Conservation (phyloP, 92 coral and sea anemone genomes). For the Plumapathes pennacea region DNA sequence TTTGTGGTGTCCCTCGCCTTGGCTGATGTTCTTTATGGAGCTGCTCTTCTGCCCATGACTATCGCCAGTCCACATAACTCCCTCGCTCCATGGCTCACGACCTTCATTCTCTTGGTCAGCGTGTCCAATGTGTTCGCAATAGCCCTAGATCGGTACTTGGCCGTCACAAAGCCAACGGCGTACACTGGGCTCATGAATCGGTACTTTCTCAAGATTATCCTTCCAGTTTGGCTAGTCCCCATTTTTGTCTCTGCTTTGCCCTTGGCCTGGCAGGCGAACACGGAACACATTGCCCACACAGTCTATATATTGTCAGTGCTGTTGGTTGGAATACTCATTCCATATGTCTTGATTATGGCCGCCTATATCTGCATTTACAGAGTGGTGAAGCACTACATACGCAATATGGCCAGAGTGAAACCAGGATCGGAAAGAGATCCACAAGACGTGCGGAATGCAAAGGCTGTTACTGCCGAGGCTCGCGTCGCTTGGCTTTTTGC, state of each 20-base stretch:
- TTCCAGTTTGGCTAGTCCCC: conserved; percentile 37
- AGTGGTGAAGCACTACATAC: conserved; percentile 32
- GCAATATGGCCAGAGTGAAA: conserved; percentile 13
- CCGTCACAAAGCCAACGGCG: conserved; percentile 28
- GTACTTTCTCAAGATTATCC: conserved; percentile 22
- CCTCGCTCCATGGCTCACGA: conserved; percentile 28
- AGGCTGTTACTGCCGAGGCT: conserved; percentile 48
- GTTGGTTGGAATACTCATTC: conserved; percentile 34
- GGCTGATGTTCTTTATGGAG: conserved; percentile 49
- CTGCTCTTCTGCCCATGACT: conserved; percentile 38
- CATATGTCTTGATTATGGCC: conserved; percentile 42
- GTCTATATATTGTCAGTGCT: conserved; percentile 43
- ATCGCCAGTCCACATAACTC: conserved; percentile 10
- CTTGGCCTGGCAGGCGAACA: conserved; percentile 33
- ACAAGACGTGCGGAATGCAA: conserved; percentile 35
- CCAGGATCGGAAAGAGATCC: conserved; percentile 1
- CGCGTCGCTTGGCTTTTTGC: conserved; percentile 58
- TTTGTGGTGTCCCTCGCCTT: conserved; percentile 57
- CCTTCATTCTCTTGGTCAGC: conserved; percentile 46
- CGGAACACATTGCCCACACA: conserved; percentile 12
- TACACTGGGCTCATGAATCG: conserved; percentile 37
- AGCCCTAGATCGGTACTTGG: conserved; percentile 55
- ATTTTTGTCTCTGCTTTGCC: conserved; percentile 34
- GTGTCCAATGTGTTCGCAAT: conserved; percentile 41
- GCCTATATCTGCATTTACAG: conserved; percentile 51